Evolutionary conservation across 2,113 vertebrate species (phyloP).

Genomic region (Burhinus bistriatus): DNA sequence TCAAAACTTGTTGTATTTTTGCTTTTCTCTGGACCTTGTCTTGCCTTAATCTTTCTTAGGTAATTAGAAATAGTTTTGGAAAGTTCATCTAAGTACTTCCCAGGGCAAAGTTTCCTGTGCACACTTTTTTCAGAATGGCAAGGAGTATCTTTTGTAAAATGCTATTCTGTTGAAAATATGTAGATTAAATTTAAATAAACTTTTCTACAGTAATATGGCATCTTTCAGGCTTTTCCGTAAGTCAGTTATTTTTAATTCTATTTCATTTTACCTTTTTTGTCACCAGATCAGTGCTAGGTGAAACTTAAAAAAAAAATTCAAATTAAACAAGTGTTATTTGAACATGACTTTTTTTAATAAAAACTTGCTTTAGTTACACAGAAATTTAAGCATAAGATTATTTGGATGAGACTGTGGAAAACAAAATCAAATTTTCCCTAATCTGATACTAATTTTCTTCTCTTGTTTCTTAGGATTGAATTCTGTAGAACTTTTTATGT

Average conservation of each 20-base stretch:
- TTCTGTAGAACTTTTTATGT: neutral
- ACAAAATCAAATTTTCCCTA: neutral
- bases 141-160: neutral
- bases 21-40: neutral
- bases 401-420: neutral
- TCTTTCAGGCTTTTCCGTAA: neutral
- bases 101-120: neutral
- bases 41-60: neutral
- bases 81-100: neutral
- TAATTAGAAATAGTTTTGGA: neutral
- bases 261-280: neutral
- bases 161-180: neutral
- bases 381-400: neutral
- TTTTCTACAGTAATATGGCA: neutral
- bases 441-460: neutral
- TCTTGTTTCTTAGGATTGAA: neutral
- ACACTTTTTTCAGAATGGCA: neutral
- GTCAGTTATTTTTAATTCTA: neutral
- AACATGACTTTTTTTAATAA: neutral
- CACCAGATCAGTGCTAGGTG: neutral
- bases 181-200: neutral
- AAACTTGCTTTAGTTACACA: neutral
- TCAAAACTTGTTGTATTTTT: neutral
- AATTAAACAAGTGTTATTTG: neutral
- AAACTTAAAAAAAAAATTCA: accelerated